Percentiles rank a stretch among this genome's conserved stretches.
These are phyloP conservation scores for Pardosa pseudoannulata DNA, from an alignment of 2,888 invertebrate species.

Conservation along the genomic window DNA sequence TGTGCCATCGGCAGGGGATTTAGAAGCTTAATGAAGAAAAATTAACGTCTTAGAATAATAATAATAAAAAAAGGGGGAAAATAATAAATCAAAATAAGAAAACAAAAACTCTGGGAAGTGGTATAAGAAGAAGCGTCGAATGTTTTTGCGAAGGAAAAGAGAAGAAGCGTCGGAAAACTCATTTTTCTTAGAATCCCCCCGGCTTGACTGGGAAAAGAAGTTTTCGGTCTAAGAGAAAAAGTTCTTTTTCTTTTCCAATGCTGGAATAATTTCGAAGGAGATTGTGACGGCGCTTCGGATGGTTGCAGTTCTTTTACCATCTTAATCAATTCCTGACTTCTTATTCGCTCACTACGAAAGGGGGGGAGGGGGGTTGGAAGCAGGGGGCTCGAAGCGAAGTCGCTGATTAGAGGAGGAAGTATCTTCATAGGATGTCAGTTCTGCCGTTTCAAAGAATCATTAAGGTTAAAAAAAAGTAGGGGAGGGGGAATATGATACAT, in stretches of 20 bases:
- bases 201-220: constrained; percentile 24
- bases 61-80: constrained; percentile 40
- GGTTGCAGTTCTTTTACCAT: constrained; percentile 55
- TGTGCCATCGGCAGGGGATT: constrained; percentile 56
- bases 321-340: constrained; percentile 68
- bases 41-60: constrained; percentile 54
- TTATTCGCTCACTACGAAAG: constrained; percentile 41
- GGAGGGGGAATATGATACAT: background rate
- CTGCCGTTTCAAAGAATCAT: background rate
- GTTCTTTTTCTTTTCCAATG: constrained; percentile 49
- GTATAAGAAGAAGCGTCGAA: background rate
- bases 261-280: constrained; percentile 65
- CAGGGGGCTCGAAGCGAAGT: background rate
- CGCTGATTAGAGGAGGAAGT: background rate
- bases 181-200: constrained; percentile 58
- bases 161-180: constrained; percentile 39
- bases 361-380: background rate
- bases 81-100: constrained; percentile 23
- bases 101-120: background rate
- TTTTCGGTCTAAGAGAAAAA: constrained; percentile 44
- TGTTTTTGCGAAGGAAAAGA: constrained; percentile 22
- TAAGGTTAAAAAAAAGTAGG: background rate
- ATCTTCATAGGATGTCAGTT: background rate
- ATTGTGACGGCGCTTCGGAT: constrained; percentile 61
- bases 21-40: constrained; percentile 65